Base-by-base conservation (phyloP, 2,113 vertebrate species). In the Colaptes auratus region DNA sequence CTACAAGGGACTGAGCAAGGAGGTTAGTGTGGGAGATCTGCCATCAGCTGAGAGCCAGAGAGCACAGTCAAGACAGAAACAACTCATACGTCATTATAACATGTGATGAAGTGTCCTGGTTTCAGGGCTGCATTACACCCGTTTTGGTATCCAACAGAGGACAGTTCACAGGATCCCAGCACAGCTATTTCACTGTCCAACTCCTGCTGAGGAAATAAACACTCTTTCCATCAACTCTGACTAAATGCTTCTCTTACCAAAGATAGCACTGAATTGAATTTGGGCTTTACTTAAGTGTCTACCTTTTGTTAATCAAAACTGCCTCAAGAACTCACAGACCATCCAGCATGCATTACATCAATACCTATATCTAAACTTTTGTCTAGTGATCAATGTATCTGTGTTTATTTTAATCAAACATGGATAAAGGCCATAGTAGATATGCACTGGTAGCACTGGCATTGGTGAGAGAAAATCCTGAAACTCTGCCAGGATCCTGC, bases 331-430 rank as follows among this genome's bases (percentile, higher is more conserved):
- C 33, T 74, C 77, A 28, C 75, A 92, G 74, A 55, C 65, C 88
- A 72, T 50, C 9, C 71, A 81, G 31, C 17, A 72, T 1, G 7
- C 16, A 7, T 44, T 33, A 67, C 12, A 52, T 70, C 52, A 72
- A 82, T 63, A 88, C 50, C 35, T 63, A 6, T 30, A 52, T 19
- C 65, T 58, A 7, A 65, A 28, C 60, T 70, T 77, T 73, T 89
- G 18, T 67, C 48, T 58, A 63, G 21, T 2, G 1, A 76, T 70
- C 72, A 80, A 66, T 12, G 19, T 82, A 31, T 36, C 72, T 46
- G 4, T 71, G 55, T 88, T 91, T 89, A 63, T 84, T 90, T 91
- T 81, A 87, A 82, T 92, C 78, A 78, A 66, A 86, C 9, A 23
- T 28, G 21, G 66, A 79, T 72, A 82, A 92, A 82, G 79, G 12